Evolutionary conservation across 2,888 invertebrate species (phyloP).

Genomic region (Volucella zonaria): DNA sequence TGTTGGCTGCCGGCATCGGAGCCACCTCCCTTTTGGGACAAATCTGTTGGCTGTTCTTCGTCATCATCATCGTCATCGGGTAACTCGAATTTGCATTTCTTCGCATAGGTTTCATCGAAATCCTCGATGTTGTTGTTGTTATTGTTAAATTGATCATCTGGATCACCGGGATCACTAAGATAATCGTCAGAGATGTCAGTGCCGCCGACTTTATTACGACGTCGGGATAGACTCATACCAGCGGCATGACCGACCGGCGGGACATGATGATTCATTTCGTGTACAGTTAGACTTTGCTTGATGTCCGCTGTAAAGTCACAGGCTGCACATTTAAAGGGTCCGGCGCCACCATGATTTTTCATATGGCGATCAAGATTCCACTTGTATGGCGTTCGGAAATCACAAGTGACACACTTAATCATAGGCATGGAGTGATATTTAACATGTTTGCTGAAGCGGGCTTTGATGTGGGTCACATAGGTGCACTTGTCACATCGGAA

Average conservation of each 20-base stretch:
- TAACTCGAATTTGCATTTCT: slow-evolving; percentile 78
- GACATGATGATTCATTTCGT: slow-evolving; percentile 95
- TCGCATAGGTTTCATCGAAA: slow-evolving; percentile 79
- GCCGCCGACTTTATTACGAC: slow-evolving; percentile 90
- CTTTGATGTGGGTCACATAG: slow-evolving; percentile 94
- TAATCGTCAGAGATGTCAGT: slow-evolving; percentile 82
- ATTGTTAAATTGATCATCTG: slow-evolving; percentile 79
- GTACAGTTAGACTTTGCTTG: slow-evolving; percentile 94
- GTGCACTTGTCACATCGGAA: slow-evolving; percentile 95
- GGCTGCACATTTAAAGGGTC: slow-evolving; percentile 92
- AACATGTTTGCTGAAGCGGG: slow-evolving; percentile 95
- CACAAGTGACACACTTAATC: slow-evolving; percentile 96
- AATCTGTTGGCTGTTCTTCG: slow-evolving; percentile 81
- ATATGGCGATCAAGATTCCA: slow-evolving; percentile 97
- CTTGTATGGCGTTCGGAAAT: slow-evolving; percentile 95
- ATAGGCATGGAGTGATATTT: slow-evolving; percentile 97
- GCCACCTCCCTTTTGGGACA: slow-evolving; percentile 82
- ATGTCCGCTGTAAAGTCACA: slow-evolving; percentile 96
- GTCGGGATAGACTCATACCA: slow-evolving; percentile 84
- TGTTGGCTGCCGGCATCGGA: slow-evolving; percentile 77
- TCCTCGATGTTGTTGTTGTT: slow-evolving; percentile 81
- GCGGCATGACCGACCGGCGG: slow-evolving; percentile 88
- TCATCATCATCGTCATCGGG: slow-evolving; percentile 74
- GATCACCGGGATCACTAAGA: slow-evolving; percentile 80
- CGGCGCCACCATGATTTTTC: slow-evolving; percentile 93